Conservation (phyloP, 1,140 invertebrate species). For the Lordiphosa stackelbergi region DNA sequence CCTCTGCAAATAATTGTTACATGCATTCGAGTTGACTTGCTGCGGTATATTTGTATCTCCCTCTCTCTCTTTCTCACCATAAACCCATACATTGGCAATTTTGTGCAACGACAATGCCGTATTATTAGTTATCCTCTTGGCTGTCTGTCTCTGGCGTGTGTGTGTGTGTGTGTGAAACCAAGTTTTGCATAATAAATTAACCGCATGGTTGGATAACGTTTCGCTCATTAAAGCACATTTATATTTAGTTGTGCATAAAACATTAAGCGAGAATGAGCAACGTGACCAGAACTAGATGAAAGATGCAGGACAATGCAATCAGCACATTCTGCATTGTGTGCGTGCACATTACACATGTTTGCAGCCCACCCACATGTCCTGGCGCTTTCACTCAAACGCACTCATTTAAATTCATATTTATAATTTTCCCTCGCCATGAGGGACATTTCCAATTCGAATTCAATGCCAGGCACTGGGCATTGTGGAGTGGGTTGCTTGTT, state of each 20-base stretch:
- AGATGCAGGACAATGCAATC: constrained; percentile 7
- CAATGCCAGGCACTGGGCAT: background rate
- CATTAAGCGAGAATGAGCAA: constrained; percentile 71
- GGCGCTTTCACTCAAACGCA: constrained; percentile 16
- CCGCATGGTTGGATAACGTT: constrained; percentile 47
- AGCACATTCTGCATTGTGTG: constrained; percentile 18
- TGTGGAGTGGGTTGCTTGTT: constrained; percentile 2
- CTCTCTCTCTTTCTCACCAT: background rate
- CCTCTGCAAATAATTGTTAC: constrained; percentile 61
- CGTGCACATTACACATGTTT: constrained; percentile 27
- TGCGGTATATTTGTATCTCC: constrained; percentile 32
- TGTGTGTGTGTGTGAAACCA: constrained; percentile 34
- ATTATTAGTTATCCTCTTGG: constrained; percentile 54
- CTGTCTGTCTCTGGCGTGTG: constrained; percentile 4
- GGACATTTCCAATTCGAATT: constrained; percentile 15
- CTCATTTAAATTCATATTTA: constrained; percentile 41
- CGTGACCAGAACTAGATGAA: constrained; percentile 42
- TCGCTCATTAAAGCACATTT: constrained; percentile 70
- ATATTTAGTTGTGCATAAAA: constrained; percentile 73
- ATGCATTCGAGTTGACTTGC: constrained; percentile 52
- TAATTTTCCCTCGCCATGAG: constrained; percentile 4
- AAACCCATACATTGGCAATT: constrained; percentile 32
- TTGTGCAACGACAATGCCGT: constrained; percentile 48
- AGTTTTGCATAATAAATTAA: constrained; percentile 73
- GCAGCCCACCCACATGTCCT: constrained; percentile 6